These are phyloP conservation scores for Drosophila acutilabella DNA, from an alignment of 2,888 invertebrate genomes.

Conservation along the genomic window DNA sequence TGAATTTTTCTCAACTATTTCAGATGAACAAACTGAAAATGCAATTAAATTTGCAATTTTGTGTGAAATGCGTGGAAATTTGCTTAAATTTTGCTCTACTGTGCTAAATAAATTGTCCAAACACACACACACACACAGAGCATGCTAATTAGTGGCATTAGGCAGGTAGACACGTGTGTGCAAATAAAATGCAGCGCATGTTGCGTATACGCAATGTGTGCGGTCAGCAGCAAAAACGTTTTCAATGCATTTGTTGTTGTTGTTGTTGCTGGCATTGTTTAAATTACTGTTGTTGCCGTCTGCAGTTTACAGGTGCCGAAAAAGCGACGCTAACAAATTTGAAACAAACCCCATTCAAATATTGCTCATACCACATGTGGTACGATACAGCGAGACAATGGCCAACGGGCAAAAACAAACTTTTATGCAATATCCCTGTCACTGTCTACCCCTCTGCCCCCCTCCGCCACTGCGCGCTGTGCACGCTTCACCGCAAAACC, in stretches of 20 bases:
- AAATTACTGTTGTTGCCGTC: slow-evolving; percentile 18
- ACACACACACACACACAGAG: slow-evolving; percentile 2
- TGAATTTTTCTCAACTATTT: neutral
- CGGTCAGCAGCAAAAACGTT: slow-evolving; percentile 31
- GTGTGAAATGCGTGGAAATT: neutral
- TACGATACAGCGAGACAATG: slow-evolving; percentile 25
- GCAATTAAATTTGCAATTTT: neutral
- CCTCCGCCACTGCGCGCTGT: neutral
- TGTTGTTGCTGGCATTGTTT: slow-evolving; percentile 18
- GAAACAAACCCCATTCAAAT: slow-evolving; percentile 44
- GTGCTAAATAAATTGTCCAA: slow-evolving; percentile 1
- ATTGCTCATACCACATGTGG: slow-evolving; percentile 63
- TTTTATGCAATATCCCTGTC: slow-evolving; percentile 4
- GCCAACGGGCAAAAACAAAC: slow-evolving; percentile 28
- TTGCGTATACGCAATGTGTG: slow-evolving; percentile 63
- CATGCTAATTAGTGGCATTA: slow-evolving; percentile 59
- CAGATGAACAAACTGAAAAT: neutral
- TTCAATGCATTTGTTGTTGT: slow-evolving; percentile 11
- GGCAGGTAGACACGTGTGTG: neutral
- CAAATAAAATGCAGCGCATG: slow-evolving; percentile 26
- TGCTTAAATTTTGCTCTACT: slow-evolving; percentile 10
- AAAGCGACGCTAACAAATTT: slow-evolving; percentile 35
- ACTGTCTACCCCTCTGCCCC: neutral
- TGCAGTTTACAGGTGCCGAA: slow-evolving; percentile 62
- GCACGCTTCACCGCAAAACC: slow-evolving; percentile 53